These are phyloP conservation scores for Halichoeres trimaculatus DNA, from an alignment of 2,113 vertebrate genomes.

Conservation along the genomic window DNA sequence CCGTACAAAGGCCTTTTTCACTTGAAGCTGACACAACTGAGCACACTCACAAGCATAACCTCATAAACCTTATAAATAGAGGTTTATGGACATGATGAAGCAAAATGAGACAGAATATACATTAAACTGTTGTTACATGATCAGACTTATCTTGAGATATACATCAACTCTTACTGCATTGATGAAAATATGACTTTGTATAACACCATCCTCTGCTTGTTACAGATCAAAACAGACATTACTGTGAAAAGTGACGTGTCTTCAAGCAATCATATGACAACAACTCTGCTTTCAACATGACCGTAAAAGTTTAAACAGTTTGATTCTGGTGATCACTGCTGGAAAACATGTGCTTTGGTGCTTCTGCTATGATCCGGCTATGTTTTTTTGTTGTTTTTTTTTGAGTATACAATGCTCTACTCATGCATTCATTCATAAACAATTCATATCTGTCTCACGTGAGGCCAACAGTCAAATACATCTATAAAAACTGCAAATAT, in stretches of 20 bases:
- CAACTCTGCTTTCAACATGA: neutral
- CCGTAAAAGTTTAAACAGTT: neutral
- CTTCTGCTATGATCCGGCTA: constrained; percentile 12
- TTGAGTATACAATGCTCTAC: constrained; percentile 4
- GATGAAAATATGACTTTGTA: constrained; percentile 3
- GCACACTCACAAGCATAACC: neutral
- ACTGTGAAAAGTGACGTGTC: neutral
- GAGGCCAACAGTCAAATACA: constrained; percentile 25
- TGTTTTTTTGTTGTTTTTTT: no score
- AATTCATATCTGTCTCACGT: constrained; percentile 12
- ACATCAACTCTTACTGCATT: constrained; percentile 27
- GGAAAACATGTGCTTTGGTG: constrained; percentile 56
- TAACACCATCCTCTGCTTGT: neutral
- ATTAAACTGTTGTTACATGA: constrained; percentile 11
- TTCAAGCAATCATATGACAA: neutral
- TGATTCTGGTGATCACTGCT: constrained; percentile 5
- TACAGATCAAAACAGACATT: neutral
- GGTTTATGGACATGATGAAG: constrained; percentile 15
- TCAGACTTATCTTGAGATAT: neutral
- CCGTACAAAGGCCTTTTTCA: neutral
- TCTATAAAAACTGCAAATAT: constrained; percentile 25
- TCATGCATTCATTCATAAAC: constrained; percentile 40
- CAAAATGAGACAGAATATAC: constrained; percentile 9
- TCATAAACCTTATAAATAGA: constrained; percentile 38
- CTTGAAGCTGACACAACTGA: neutral